Evolutionary conservation across 2,113 vertebrate species (phyloP).

Genomic region (Xiphophorus maculatus): DNA sequence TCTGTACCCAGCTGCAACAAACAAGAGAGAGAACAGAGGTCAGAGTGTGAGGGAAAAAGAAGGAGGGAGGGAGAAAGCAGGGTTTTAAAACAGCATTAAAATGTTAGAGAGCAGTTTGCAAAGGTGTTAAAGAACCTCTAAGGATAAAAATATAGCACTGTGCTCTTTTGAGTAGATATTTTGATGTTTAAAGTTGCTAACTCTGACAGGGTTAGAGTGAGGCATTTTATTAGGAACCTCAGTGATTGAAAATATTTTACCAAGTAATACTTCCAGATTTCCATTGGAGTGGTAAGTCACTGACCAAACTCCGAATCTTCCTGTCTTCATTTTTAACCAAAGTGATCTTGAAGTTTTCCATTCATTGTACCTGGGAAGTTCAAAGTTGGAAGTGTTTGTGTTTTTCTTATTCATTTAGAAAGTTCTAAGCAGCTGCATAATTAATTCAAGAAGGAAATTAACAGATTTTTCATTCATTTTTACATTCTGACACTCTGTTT

Average conservation of each 20-base stretch:
- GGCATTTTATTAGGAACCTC: not conserved
- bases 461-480: not conserved
- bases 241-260: not conserved
- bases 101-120: not conserved
- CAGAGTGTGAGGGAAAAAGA: slow-evolving; percentile 1
- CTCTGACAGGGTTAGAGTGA: not conserved
- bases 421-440: not conserved
- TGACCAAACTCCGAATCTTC: not conserved
- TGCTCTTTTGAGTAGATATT: not conserved
- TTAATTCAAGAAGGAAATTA: not conserved
- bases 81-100: not conserved
- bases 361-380: not conserved
- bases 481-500: not conserved
- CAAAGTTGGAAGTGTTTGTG: not conserved
- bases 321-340: not conserved
- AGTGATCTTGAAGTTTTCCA: not conserved
- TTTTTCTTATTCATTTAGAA: not conserved
- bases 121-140: not conserved
- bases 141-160: no score
- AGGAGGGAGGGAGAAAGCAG: not conserved
- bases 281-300: not conserved
- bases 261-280: not conserved
- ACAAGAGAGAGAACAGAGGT: slow-evolving; percentile 46
- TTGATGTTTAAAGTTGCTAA: not conserved
- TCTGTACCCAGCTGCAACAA: slow-evolving; percentile 90